A percentile compares a stretch with the other conserved stretches of the same genome.
Conservation (phyloP, 2,113 vertebrate species). For the Pleuronectes platessa region DNA sequence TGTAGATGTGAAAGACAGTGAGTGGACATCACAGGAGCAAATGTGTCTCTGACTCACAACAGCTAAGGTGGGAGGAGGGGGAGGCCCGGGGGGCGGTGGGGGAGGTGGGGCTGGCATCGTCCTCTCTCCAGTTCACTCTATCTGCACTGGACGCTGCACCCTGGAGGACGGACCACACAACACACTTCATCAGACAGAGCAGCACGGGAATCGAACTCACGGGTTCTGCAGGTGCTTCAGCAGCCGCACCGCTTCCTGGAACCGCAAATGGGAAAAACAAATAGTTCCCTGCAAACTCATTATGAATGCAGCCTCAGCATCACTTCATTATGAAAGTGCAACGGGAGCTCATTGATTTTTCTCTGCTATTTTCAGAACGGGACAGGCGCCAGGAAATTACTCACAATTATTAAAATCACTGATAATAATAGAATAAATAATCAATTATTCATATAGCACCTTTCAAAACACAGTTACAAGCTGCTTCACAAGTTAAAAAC, state of each 20-base stretch:
- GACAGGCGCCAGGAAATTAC: too few species aligned
- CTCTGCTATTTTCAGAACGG: neutral
- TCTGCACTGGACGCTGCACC: slow-evolving; percentile 54
- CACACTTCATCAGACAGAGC: neutral
- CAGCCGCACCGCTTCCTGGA: too few species aligned
- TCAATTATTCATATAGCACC: too few species aligned
- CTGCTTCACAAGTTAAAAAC: too few species aligned
- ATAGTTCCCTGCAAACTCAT: neutral
- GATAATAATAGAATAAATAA: too few species aligned
- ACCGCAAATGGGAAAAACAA: neutral
- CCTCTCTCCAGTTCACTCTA: slow-evolving; percentile 64
- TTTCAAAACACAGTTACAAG: too few species aligned
- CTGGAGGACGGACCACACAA: slow-evolving; percentile 46
- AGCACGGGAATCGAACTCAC: neutral
- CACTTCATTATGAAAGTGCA: neutral
- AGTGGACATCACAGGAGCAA: neutral
- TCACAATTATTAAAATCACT: too few species aligned
- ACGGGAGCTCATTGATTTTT: neutral
- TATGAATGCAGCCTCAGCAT: neutral
- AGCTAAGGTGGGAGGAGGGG: slow-evolving; percentile 87
- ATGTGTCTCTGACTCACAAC: slow-evolving; percentile 78
- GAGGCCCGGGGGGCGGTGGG: slow-evolving; percentile 87
- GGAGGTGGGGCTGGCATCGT: slow-evolving; percentile 90
- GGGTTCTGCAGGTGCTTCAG: neutral
- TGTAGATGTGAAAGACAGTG: too few species aligned